Conservation (phyloP, 1,140 invertebrate genomes). For the Formica exsecta region DNA sequence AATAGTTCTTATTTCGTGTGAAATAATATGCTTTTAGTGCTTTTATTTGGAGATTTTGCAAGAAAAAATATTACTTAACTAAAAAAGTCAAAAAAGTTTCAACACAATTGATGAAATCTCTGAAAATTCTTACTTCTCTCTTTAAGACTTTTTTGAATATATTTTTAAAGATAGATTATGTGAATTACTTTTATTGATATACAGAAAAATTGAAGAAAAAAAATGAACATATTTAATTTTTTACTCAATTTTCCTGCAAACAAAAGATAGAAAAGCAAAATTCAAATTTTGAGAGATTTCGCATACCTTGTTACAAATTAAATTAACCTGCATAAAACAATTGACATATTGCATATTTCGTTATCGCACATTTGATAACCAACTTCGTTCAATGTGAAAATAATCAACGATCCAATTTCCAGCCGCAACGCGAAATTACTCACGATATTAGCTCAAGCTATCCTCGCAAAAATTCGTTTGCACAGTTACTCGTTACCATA, state of each 20-base stretch:
- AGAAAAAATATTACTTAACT: not conserved
- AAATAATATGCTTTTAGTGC: not conserved
- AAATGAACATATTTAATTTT: not conserved
- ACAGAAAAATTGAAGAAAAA: not conserved
- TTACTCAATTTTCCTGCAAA: not conserved
- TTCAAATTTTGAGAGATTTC: not conserved
- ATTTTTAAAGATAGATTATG: not conserved
- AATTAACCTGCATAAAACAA: not conserved
- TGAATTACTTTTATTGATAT: not conserved
- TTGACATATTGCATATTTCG: not conserved
- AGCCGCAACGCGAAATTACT: not conserved
- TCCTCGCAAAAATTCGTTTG: slow-evolving; percentile 10
- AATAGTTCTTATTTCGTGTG: not conserved
- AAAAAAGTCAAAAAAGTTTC: too few species aligned
- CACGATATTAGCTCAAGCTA: not conserved
- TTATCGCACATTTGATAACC: not conserved
- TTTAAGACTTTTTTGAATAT: not conserved
- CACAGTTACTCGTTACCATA: not conserved
- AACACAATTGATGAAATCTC: too few species aligned
- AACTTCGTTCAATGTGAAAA: not conserved
- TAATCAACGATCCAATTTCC: not conserved
- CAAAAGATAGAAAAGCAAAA: not conserved
- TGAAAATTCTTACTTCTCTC: not conserved
- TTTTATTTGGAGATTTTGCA: not conserved
- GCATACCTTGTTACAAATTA: not conserved